Evolutionary conservation across 2,113 vertebrate genomes (phyloP).

Genomic region (Bucco capensis): DNA sequence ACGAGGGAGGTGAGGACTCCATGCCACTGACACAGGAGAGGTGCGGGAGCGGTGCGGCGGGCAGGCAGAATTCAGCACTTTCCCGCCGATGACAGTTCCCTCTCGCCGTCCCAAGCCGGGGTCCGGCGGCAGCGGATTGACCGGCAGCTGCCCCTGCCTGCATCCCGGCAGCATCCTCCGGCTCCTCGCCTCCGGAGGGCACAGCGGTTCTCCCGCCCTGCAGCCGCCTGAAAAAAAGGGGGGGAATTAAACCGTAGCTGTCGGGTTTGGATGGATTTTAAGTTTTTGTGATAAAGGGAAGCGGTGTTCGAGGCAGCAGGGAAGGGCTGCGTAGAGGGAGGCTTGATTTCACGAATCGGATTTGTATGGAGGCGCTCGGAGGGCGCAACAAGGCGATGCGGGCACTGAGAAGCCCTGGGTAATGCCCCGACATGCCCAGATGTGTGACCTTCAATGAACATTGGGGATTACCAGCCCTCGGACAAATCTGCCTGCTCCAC

Average conservation of each 20-base stretch:
- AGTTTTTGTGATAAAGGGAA: background rate
- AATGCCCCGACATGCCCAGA: background rate
- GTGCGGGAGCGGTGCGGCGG: background rate
- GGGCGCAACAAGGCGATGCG: no score
- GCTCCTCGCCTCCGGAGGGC: background rate
- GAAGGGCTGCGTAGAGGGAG: background rate
- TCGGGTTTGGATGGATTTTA: background rate
- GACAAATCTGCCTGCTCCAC: background rate
- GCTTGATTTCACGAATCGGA: background rate
- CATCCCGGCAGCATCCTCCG: background rate
- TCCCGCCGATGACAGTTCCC: background rate
- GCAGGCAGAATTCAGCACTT: background rate
- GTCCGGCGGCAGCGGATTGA: background rate
- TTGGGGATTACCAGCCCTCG: background rate
- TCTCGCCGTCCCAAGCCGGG: background rate
- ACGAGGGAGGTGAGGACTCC: background rate
- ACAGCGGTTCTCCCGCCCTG: background rate
- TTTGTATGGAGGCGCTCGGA: background rate
- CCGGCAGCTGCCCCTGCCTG: background rate
- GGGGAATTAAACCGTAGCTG: background rate
- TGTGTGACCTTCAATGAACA: no score
- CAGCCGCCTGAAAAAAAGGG: background rate
- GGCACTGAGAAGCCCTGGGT: background rate
- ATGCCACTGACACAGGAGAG: background rate
- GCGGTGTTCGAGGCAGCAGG: background rate